Evolutionary conservation across 2,888 invertebrate species (phyloP).

Genomic region (Agonum fuliginosum): DNA sequence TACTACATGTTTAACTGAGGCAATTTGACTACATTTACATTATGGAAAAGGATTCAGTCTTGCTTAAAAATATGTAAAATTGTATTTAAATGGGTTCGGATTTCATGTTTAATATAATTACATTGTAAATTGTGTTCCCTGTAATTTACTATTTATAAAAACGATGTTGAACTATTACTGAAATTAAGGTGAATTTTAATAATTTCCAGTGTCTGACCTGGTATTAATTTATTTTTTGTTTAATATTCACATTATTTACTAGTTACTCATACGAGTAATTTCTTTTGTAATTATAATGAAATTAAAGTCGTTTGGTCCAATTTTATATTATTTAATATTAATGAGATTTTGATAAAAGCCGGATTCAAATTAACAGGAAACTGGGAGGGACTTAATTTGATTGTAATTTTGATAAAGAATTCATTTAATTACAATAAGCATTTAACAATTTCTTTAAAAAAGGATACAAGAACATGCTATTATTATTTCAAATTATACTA

Average conservation of each 20-base stretch:
- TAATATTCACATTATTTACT: neutral
- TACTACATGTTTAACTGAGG: slow-evolving; percentile 30
- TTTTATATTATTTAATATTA: slow-evolving; percentile 10
- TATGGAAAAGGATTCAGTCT: slow-evolving; percentile 1
- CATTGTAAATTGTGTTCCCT: slow-evolving; percentile 36
- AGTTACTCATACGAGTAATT: slow-evolving; percentile 16
- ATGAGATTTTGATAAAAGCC: neutral
- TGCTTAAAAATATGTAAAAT: slow-evolving; percentile 38
- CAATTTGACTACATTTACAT: slow-evolving; percentile 38
- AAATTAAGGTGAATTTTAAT: slow-evolving; percentile 25
- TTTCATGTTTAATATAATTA: slow-evolving; percentile 41
- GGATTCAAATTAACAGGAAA: neutral
- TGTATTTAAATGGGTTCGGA: slow-evolving; percentile 39
- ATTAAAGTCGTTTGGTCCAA: slow-evolving; percentile 11
- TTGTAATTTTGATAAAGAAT: neutral
- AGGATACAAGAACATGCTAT: no score
- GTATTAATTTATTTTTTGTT: neutral
- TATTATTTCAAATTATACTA: no score
- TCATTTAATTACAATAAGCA: neutral
- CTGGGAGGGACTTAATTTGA: neutral
- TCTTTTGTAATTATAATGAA: slow-evolving; percentile 28
- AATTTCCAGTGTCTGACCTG: neutral
- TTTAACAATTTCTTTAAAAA: no score
- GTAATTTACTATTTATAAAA: slow-evolving; percentile 50
- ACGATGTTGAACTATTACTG: slow-evolving; percentile 24